phyloP scores from a whole-genome alignment of 1,140 invertebrate genomes.

The Hydropsyche tenuis region DNA sequence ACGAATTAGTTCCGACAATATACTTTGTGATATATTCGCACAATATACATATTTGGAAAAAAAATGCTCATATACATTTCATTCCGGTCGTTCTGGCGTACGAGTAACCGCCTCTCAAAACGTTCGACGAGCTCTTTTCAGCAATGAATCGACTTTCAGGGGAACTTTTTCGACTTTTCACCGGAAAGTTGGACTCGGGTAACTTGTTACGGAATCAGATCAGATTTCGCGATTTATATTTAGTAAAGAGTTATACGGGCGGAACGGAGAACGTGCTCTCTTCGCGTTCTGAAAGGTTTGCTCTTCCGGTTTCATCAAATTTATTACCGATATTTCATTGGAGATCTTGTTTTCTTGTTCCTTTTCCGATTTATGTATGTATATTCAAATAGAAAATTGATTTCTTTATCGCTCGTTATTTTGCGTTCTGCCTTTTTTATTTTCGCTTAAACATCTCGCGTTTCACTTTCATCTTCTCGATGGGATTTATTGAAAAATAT shows the following conservation, averaged over 20 bases:
- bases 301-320: constrained; percentile 25
- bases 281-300: constrained; percentile 1
- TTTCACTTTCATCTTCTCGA: not conserved
- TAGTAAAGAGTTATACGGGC: not conserved
- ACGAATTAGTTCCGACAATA: no score
- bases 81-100: not conserved
- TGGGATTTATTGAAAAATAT: not conserved
- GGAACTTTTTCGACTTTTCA: constrained; percentile 21
- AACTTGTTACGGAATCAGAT: constrained; percentile 24
- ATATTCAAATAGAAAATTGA: constrained; percentile 21
- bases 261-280: not conserved
- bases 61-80: not conserved
- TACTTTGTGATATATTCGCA: no score
- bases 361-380: not conserved
- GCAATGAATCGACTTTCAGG: constrained; percentile 17
- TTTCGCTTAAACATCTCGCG: not conserved
- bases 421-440: not conserved
- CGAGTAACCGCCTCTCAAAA: constrained; percentile 1
- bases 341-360: constrained; percentile 10
- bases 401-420: constrained; percentile 19
- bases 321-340: constrained; percentile 25
- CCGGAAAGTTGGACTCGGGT: not conserved
- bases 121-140: not conserved
- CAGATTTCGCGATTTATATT: constrained; percentile 24
- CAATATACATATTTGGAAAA: no score